phyloP scores from a whole-genome alignment of 2,888 invertebrate species.

The Stictocephala bisonia region DNA sequence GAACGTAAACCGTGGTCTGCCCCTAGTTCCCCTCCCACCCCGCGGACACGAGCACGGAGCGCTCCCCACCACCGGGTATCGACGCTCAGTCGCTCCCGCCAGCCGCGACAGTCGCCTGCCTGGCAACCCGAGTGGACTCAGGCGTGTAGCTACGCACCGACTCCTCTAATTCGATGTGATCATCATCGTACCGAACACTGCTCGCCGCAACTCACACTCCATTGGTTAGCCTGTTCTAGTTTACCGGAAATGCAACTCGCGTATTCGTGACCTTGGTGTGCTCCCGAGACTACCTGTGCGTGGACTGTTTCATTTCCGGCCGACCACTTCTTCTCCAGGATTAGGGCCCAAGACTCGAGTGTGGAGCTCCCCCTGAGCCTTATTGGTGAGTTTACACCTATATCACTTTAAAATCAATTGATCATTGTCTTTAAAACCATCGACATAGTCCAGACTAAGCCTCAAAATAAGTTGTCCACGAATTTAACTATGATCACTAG shows the following conservation, averaged over 20 bases:
- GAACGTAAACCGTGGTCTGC: background rate
- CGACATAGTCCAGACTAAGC: background rate
- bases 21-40: background rate
- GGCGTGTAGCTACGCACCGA: constrained; percentile 38
- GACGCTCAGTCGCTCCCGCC: background rate
- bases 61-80: background rate
- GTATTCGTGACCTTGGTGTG: no score
- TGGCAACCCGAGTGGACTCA: constrained; percentile 44
- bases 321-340: background rate
- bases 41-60: background rate
- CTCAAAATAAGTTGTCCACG: no score
- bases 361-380: constrained; percentile 49
- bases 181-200: constrained; percentile 5
- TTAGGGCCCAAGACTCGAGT: constrained; percentile 43
- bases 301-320: background rate
- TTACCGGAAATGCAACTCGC: no score
- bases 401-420: no score
- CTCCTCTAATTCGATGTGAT: no score
- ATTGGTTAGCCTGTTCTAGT: no score
- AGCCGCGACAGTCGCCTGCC: background rate
- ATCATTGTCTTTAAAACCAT: background rate
- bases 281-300: background rate
- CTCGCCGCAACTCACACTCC: constrained; percentile 17
- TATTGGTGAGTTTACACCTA: constrained; percentile 47
- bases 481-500: no score